Base-by-base conservation (phyloP, 1,140 invertebrate species). In the Leptinotarsa undecemlineata region DNA sequence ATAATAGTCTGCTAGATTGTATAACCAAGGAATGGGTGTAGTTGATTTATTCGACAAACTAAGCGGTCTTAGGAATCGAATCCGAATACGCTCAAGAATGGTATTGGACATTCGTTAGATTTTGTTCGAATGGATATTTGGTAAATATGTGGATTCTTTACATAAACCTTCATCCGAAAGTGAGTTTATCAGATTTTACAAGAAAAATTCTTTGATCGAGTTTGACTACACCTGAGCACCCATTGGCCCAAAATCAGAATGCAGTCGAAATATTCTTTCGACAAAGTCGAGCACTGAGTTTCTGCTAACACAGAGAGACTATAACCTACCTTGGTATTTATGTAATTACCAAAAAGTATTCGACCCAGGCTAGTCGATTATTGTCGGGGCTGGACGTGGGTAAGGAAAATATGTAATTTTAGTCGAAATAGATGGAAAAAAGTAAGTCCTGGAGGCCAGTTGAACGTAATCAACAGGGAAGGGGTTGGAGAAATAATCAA, bases 61-160 rank as follows among this genome's bases (percentile, higher is more conserved):
- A n/a, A 57, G 5, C 15, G 13, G 51, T 57, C n/a, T n/a, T 17
- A n/a, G 4, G n/a, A n/a, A n/a, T 26, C 51, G 51, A 57, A n/a
- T 57, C 3, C 4, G 8, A 57, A 57, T 57, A 57, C 11, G 48
- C 14, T 57, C 48, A 33, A 3, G 17, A 57, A 57, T 57, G 48
- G 48, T 57, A 13, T 57, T 57, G 48, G 48, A 15, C 11, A 26
- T 26, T 70, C 26, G n/a, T 75, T n/a, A 63, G 71, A 42, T 75
- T 77, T 71, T 73, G 73, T 60, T n/a, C 66, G 42, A 75, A 75
- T 73, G 71, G 70, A 23, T 42, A 61, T 3, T n/a, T 67, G 4
- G 63, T 76, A n/a, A 78, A 74, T 42, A 68, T 71, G 62, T 76
- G 69, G 74, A 57, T 61, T 20, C 48, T 77, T n/a, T 76, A 77